Evolutionary conservation across 1,140 invertebrate species (phyloP).

Genomic region (Macrobrachium nipponense): DNA sequence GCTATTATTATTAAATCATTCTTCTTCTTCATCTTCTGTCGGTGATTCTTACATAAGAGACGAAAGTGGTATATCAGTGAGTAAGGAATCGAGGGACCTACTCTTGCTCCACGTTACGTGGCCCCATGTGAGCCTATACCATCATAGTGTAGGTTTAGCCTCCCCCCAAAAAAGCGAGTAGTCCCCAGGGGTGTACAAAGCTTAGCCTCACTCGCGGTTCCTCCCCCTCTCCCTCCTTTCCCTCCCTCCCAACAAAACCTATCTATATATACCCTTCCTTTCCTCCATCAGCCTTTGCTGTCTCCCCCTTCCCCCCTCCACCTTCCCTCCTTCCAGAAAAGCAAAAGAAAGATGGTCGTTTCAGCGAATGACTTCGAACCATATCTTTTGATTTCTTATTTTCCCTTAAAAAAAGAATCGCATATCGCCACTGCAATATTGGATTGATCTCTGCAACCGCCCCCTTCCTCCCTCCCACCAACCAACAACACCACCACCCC

Average conservation of each 20-base stretch:
- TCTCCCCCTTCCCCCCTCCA: constrained; percentile 5
- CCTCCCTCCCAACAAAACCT: not conserved
- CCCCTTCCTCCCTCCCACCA: no score
- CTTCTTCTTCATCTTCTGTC: not conserved
- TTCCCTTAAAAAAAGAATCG: no score
- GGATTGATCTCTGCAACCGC: no score
- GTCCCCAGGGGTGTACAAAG: constrained; percentile 35
- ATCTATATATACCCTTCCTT: not conserved
- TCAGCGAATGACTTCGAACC: no score
- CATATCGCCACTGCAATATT: no score
- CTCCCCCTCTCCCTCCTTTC: not conserved
- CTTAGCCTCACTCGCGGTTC: constrained; percentile 35
- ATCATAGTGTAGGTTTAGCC: not conserved
- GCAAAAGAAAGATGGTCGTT: no score
- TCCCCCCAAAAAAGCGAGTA: not conserved
- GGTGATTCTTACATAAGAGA: not conserved
- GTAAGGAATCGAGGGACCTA: constrained; percentile 2
- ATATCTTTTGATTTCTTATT: no score
- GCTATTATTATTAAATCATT: no score
- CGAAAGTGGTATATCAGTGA: not conserved
- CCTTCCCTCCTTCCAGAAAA: not conserved
- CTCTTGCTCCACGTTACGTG: not conserved
- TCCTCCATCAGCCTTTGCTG: not conserved
- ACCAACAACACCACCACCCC: no score
- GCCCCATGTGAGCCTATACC: constrained; percentile 17